Evolutionary conservation across 2,113 vertebrate genomes (phyloP), one percentile per base, ranked within the genome.

Genomic region (Lucifuga dentata): DNA sequence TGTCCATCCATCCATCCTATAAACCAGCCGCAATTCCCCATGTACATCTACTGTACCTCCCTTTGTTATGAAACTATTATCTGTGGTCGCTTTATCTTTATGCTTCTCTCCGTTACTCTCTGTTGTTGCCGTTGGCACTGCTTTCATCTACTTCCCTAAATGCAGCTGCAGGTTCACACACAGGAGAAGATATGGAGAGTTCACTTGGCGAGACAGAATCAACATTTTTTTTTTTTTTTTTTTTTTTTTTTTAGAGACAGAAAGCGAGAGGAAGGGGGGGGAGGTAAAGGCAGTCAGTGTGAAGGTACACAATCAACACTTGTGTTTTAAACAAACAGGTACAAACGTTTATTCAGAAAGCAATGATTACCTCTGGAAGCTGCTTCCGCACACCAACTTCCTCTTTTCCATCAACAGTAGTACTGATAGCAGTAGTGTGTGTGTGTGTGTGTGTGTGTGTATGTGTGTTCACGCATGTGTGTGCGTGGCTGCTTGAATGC

Each of bases 391-490:
- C 80, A 70, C 46, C 33, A 20, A 68, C 89, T 93, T 93, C 91
- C 90, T 49, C 84, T 90, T 92, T 92, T 88, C 35, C 35, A 65
- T 63, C 62, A 88, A 84, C 80, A 81, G 86, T 71, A 75, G 55
- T 15, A 11, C 67, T 76, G 85, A 88, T 82, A 87, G 68, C 85
- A 78, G 66, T 62, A 13, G 68, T 71, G 48, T 70, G 39, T 57
- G 26, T 50, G 33, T 11, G 63, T 11, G 59, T 35, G 65, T 43
- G 23, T 50, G 71, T 46, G 58, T 61, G 15, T 49, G 43, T 56
- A 23, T 50, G 55, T 39, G 43, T 39, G 50, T 53, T n/a, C n/a
- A n/a, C n/a, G n/a, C n/a, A 23, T 36, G 51, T 38, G 32, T n/a
- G 20, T 40, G 10, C 13, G 52, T 7, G 7, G 7, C 7, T 29